Conservation (phyloP, 2,113 vertebrate species). For the Pongo pygmaeus region DNA sequence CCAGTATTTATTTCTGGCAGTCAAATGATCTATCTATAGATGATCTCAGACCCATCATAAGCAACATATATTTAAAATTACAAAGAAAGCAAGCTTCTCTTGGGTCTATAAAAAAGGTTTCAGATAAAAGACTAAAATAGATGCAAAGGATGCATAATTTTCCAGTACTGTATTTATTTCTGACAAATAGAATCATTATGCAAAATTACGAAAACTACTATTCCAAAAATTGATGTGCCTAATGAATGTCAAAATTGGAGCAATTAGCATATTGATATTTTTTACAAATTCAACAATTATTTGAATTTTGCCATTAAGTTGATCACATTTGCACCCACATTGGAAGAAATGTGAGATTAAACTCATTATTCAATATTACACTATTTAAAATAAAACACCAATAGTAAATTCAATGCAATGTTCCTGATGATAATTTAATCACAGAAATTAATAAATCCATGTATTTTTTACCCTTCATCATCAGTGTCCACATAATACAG, state of each 20-base stretch:
- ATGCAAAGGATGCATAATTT: background rate
- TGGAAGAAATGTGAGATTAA: background rate
- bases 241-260: background rate
- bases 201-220: background rate
- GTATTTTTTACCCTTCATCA: background rate
- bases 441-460: background rate
- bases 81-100: background rate
- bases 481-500: background rate
- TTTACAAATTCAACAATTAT: background rate
- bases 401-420: background rate
- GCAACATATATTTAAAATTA: background rate
- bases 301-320: background rate
- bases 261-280: background rate
- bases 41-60: background rate
- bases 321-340: background rate
- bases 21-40: background rate
- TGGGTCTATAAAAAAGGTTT: background rate
- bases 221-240: background rate
- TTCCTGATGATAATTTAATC: background rate
- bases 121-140: background rate
- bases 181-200: background rate
- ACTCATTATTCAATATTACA: background rate
- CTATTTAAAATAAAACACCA: background rate
- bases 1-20: background rate
- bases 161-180: background rate